Evolutionary conservation across 2,113 vertebrate genomes (phyloP), one percentile per base, ranked within the genome.

Genomic region (Melanotaenia duboulayi): DNA sequence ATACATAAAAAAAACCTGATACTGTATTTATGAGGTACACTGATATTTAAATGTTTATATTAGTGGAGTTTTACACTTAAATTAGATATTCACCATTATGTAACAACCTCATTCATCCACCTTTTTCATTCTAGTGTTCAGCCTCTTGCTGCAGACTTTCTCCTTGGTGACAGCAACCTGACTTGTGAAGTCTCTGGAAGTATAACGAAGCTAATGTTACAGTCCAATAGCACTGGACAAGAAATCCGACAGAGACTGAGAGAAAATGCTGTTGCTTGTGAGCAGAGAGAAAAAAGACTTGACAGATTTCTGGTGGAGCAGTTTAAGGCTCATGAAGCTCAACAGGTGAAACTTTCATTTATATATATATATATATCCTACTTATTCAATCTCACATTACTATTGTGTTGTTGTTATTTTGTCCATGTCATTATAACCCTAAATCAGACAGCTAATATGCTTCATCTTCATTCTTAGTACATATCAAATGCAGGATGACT

Each of bases 221-320:
- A 95, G 48, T 94, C 95, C 50, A 95, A 92, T 83, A 93, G 89
- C 56, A 93, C 96, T 74, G 88, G 97, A 67, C 94, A 91, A 64
- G 96, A 93, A 85, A 96, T 98, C 82, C 92, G 95, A 57, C 95
- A 94, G 83, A 93, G 91, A 52, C 74, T 96, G n/a, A 89, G 95
- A 74, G 95, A 97, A 83, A 94, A 96, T 61, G 83, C 35, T 0
- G 39, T 83, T 1, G 91, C 95, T 10, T 89, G 94, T 5, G 94
- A 97, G 19, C 94, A 96, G 81, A 92, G 94, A 74, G 94, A 95
- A 75, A 97, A 95, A 85, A 94, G 96, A 57, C 83, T 93, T 0
- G 78, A 92, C 65, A 92, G 87, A 77, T 91, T 96, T 60, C 67
- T 98, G 24, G 63, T 94, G 89, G 94, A 96, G 40, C 97, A 96